A percentile compares a stretch with the other conserved stretches of the same genome.
Evolutionary conservation across 2,888 invertebrate genomes (phyloP).

Genomic region (Ophion obscuratus): DNA sequence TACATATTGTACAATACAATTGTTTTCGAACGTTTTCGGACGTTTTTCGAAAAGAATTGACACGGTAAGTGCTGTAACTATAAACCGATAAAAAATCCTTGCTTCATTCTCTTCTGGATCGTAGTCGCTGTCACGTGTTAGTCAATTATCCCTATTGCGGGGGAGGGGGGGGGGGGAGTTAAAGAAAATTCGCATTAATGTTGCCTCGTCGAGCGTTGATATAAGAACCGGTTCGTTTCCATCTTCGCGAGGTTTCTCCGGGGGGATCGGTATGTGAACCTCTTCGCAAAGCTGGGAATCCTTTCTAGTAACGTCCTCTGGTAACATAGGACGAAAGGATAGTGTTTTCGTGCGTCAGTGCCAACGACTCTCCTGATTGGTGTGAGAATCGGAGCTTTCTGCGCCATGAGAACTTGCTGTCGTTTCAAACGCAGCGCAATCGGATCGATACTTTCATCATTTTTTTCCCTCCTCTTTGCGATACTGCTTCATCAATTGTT

Average conservation of each 20-base stretch:
- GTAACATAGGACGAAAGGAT: constrained; percentile 95
- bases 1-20: no score
- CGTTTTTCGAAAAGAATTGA: no score
- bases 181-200: neutral
- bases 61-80: no score
- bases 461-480: constrained; percentile 93
- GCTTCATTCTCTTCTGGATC: no score
- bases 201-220: constrained; percentile 88
- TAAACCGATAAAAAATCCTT: no score
- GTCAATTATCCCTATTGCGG: no score
- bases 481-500: constrained; percentile 89
- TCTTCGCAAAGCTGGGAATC: constrained; percentile 93
- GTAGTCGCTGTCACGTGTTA: no score
- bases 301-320: constrained; percentile 91
- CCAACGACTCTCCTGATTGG: constrained; percentile 75
- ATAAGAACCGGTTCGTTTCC: constrained; percentile 88
- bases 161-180: no score
- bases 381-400: constrained; percentile 85
- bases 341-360: constrained; percentile 84
- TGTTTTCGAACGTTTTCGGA: no score
- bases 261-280: constrained; percentile 91
- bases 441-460: constrained; percentile 86
- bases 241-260: constrained; percentile 86
- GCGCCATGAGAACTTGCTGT: constrained; percentile 82
- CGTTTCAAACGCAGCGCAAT: constrained; percentile 86